Evolutionary conservation across 2,797 vertebrate genomes (phyloP).

Genomic region (Sternotherus odoratus): DNA sequence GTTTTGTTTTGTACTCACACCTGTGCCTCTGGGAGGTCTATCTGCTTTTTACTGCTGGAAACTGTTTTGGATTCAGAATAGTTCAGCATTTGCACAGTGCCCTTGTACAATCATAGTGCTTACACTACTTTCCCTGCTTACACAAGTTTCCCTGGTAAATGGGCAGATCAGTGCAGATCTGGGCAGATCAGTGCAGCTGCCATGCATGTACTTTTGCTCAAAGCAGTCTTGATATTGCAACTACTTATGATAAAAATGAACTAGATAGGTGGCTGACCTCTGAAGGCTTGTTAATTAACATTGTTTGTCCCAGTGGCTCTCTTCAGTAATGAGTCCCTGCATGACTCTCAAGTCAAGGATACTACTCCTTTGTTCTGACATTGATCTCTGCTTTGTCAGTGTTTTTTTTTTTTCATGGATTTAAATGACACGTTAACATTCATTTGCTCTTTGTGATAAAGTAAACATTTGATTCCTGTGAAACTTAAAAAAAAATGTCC

Average conservation of each 20-base stretch:
- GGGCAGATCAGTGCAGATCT: neutral
- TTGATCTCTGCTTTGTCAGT: slow-evolving; percentile 23
- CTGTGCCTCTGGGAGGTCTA: neutral
- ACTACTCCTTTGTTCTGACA: slow-evolving; percentile 10
- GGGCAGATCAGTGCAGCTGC: neutral
- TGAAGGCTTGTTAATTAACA: slow-evolving; percentile 23
- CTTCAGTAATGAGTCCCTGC: neutral
- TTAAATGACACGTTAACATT: slow-evolving; percentile 74
- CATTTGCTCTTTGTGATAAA: slow-evolving; percentile 57
- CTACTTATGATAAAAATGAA: neutral
- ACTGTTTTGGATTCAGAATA: fast-evolving
- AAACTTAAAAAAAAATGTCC: slow-evolving; percentile 44
- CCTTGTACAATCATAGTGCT: neutral
- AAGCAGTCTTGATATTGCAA: neutral
- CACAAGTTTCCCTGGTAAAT: neutral
- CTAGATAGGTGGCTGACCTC: neutral
- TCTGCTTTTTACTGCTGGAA: neutral
- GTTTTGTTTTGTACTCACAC: neutral
- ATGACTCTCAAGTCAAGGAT: slow-evolving; percentile 3
- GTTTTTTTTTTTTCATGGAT: slow-evolving; percentile 24
- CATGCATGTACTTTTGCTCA: neutral
- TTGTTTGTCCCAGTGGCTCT: neutral
- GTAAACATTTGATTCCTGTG: slow-evolving; percentile 56
- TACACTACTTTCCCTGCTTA: too few relatives aligned
- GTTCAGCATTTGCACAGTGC: neutral